These are phyloP conservation scores for Ciconia nigra DNA, from an alignment of 2,797 vertebrate genomes.

Conservation along the genomic window DNA sequence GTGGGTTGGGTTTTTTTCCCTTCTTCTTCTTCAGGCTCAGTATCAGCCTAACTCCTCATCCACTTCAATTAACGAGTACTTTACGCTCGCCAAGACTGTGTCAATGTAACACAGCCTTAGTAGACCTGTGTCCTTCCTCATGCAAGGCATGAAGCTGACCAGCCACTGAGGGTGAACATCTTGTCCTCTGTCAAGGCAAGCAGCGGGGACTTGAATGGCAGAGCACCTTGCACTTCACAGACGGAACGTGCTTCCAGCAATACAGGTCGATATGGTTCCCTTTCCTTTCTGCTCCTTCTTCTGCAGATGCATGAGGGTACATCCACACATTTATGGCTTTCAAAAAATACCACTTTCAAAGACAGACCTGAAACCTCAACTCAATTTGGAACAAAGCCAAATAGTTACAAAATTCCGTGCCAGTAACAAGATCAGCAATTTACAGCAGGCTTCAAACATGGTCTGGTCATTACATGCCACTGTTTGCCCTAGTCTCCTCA, in stretches of 20 bases:
- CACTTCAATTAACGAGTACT: not conserved
- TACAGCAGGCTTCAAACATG: not conserved
- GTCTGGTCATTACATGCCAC: not conserved
- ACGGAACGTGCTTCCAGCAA: not conserved
- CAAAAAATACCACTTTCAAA: not conserved
- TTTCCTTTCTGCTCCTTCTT: not conserved
- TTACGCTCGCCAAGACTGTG: not conserved
- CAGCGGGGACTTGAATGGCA: rapidly evolving
- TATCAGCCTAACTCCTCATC: not conserved
- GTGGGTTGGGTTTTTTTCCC: rapidly evolving
- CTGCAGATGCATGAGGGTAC: not conserved
- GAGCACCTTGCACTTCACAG: not conserved
- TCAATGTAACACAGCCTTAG: not conserved
- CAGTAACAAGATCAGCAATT: not conserved
- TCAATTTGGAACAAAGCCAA: not conserved
- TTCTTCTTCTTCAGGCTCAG: not conserved
- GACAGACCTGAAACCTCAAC: not conserved
- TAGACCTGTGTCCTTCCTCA: not conserved
- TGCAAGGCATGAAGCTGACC: not conserved
- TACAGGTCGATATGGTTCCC: not conserved
- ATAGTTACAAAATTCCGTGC: not conserved
- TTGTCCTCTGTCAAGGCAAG: not conserved
- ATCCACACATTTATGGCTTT: not conserved
- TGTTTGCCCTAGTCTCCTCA: not conserved
- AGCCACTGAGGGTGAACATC: rapidly evolving